Percentiles rank a stretch among this genome's conserved stretches.
These are phyloP conservation scores for Iselma pallidipennis DNA, from an alignment of 2,888 invertebrate genomes.

Conservation along the genomic window DNA sequence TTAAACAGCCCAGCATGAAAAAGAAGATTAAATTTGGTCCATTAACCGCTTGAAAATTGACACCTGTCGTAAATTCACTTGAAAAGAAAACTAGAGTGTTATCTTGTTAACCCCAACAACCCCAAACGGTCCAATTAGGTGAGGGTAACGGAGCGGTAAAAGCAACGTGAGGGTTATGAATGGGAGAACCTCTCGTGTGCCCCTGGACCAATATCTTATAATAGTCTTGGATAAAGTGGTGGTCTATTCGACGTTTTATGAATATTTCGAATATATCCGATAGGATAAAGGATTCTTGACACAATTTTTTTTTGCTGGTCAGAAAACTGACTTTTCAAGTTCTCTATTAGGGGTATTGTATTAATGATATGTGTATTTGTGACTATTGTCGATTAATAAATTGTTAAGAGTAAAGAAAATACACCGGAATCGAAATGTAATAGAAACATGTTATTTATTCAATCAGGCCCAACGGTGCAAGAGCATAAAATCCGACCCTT, in stretches of 20 bases:
- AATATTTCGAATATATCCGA: conserved; percentile 38
- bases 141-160: conserved; percentile 45
- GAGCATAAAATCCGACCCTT: conserved; percentile 29
- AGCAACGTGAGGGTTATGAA: conserved; percentile 42
- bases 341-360: background rate
- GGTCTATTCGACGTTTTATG: conserved; percentile 40
- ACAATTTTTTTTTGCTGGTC: background rate
- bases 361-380: conserved; percentile 10
- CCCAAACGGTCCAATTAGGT: conserved; percentile 49
- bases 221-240: conserved; percentile 37
- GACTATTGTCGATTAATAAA: conserved; percentile 14
- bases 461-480: conserved; percentile 22
- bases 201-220: conserved; percentile 45
- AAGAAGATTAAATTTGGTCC: conserved; percentile 29
- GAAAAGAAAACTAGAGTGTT: conserved; percentile 43
- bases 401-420: conserved; percentile 10
- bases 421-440: conserved; percentile 4
- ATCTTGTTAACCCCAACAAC: conserved; percentile 48
- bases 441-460: conserved; percentile 31
- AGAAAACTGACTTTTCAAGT: background rate
- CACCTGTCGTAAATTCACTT: conserved; percentile 37
- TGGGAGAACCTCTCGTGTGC: conserved; percentile 35
- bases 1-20: conserved; percentile 16
- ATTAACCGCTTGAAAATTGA: conserved; percentile 35
- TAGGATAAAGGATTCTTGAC: conserved; percentile 2